phyloP scores from a whole-genome alignment of 2,797 vertebrate genomes.

The Crypturellus tataupa region DNA sequence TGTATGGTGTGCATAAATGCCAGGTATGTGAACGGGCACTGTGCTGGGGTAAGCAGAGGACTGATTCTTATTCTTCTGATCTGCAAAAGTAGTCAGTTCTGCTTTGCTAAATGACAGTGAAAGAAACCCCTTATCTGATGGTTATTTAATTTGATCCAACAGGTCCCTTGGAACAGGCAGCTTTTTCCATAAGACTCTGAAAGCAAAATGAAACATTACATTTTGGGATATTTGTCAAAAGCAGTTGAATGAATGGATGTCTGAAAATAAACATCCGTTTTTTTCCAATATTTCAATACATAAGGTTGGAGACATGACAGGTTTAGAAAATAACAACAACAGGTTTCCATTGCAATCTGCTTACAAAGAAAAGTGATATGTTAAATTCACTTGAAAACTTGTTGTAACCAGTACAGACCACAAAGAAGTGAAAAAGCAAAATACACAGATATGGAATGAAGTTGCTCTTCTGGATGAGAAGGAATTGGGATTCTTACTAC shows the following conservation, averaged over 20 bases:
- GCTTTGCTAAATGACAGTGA: not conserved
- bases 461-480: not conserved
- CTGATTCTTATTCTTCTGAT: not conserved
- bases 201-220: constrained; percentile 16
- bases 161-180: not conserved
- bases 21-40: not conserved
- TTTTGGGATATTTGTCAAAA: not conserved
- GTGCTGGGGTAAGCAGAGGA: not conserved
- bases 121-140: not conserved
- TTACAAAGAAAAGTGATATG: not conserved
- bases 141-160: not conserved
- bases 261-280: not conserved
- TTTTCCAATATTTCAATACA: constrained; percentile 19
- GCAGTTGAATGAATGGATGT: not conserved
- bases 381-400: not conserved
- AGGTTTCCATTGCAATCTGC: not conserved
- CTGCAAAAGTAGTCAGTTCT: not conserved
- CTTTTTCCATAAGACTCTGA: constrained; percentile 1
- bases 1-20: not conserved
- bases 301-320: not conserved
- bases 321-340: not conserved
- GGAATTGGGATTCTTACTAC: not conserved
- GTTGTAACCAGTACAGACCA: not conserved
- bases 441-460: not conserved
- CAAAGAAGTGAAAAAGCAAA: not conserved